Base-by-base conservation (phyloP, 2,888 invertebrate species). In the Aelia acuminata region DNA sequence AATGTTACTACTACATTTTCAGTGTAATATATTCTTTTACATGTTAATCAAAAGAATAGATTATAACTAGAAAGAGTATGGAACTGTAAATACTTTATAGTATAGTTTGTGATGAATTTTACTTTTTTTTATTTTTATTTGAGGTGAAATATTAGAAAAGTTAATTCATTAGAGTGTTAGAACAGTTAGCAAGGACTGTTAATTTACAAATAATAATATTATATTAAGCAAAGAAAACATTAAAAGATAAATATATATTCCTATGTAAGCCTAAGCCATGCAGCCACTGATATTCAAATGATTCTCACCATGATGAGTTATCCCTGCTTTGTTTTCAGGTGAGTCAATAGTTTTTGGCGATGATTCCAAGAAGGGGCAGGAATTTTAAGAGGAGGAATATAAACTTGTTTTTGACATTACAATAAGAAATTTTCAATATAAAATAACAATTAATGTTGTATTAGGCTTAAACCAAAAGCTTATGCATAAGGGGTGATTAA, bases 221-320 rank as follows among this genome's bases (percentile, higher is more conserved):
- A 87, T 26, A 87, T 47, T 50, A 80, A 84, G 84, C 84, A 70
- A 87, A 48, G 39, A 80, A 87, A 87, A 80, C 43, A 80, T 63
- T 31, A 63, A 70, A 85, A 20, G 20, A 47, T 31, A 84, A 13
- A 84, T 39, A 84, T 39, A 43, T 88, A 80, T 84, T 80, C 88
- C 85, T 88, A 85, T 35, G 47, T 49, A 88, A 88, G 88, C 88
- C 49, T 84, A 85, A 89, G 89, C 89, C 89, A 89, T 89, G 89
- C 89, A 89, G 89, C 89, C 89, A 89, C 88, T 87, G 84, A 88
- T 89, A 88, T 87, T 87, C 53, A 88, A 89, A 89, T 87, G 86
- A 89, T 84, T 89, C 89, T 89, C 89, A 89, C 89, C 89, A 89
- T 89, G 87, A 87, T 87, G 87, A 80, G 80, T 49, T 87, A 75